Percentiles rank a stretch among this genome's conserved stretches.
These are phyloP conservation scores for Catagonus wagneri DNA, from an alignment of 2,113 vertebrate genomes.

Conservation along the genomic window DNA sequence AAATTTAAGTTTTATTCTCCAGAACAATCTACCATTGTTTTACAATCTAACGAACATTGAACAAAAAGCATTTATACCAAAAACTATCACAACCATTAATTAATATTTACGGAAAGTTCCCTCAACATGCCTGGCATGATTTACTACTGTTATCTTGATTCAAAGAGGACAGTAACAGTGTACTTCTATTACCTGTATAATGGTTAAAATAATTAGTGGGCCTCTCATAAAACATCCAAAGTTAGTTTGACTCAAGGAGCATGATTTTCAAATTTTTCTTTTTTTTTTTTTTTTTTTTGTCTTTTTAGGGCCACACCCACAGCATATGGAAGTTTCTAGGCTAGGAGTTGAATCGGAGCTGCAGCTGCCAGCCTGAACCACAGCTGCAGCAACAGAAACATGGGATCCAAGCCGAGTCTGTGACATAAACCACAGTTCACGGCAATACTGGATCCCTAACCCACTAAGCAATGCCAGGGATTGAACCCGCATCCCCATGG, in stretches of 20 bases:
- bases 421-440: too few relatives aligned
- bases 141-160: background rate
- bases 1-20: slow-evolving; percentile 6
- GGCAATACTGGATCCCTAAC: too few relatives aligned
- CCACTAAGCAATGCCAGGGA: too few relatives aligned
- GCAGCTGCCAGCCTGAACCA: too few relatives aligned
- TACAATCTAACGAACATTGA: background rate
- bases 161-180: background rate
- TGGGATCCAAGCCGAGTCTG: too few relatives aligned
- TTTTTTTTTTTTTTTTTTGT: too few relatives aligned
- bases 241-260: background rate
- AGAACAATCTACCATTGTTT: background rate
- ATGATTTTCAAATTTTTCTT: slow-evolving; percentile 28
- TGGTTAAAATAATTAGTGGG: background rate
- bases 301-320: too few relatives aligned
- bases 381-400: too few relatives aligned
- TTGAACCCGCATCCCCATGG: too few relatives aligned
- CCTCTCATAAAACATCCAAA: background rate
- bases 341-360: too few relatives aligned
- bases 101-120: background rate
- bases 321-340: too few relatives aligned
- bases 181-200: background rate
- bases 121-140: background rate
- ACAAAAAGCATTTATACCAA: slow-evolving; percentile 24
- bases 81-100: background rate